Evolutionary conservation across 2,888 invertebrate genomes (phyloP), one percentile per base, ranked within the genome.

Genomic region (Drosophila lacicola): DNA sequence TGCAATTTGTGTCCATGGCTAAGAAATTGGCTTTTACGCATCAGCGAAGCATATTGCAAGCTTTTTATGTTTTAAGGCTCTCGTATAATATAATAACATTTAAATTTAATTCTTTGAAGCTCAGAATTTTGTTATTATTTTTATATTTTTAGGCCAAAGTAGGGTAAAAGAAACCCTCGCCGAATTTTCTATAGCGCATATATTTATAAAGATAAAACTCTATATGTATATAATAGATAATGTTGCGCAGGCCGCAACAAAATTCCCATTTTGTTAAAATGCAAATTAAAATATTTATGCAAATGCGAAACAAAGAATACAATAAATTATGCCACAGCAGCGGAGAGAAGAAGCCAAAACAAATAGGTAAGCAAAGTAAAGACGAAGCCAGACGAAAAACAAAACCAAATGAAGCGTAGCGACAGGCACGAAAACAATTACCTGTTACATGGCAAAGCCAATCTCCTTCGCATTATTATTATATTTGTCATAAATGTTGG

Each of bases 201-300:
- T 44, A 29, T 19, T 42, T 49, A 44, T 41, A 44, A 21, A 19
- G 45, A 68, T 64, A 54, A 34, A 25, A 1, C 42, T 36, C 14
- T 25, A 44, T 55, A 44, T 55, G 49, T 68, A 47, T 62, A 51
- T 29, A 49, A 56, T 45, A 60, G 74, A 69, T 69, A 50, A 64
- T 74, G 57, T 54, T 39, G 10, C 37, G 19, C 29, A 53, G 46
- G 56, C 74, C 56, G 54, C 58, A 45, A 55, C 50, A 56, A 71
- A 76, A 68, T 76, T 68, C 68, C 57, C 76, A 75, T 78, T 83
- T 83, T 79, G 83, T 76, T 83, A 70, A 83, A 86, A 83, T 83
- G 83, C 83, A 83, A 83, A 86, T 83, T 80, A 83, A 85, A 86
- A 86, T 86, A 83, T 83, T 83, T 83, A 83, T 83, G 83, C 81